These are phyloP conservation scores for Myzus persicae DNA, from an alignment of 1,140 invertebrate species.

Conservation along the genomic window DNA sequence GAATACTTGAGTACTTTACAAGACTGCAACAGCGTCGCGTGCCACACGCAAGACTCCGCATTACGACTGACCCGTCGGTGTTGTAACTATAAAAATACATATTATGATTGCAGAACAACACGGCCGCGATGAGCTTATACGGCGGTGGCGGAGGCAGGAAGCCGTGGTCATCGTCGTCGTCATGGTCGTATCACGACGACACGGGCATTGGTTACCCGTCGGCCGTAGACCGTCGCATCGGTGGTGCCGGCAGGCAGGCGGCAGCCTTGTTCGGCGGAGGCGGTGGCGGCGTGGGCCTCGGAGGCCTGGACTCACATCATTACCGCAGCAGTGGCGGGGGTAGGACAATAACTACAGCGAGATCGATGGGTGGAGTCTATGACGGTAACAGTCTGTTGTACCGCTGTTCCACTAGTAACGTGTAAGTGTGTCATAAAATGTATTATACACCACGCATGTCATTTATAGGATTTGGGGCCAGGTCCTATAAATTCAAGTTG, in stretches of 20 bases:
- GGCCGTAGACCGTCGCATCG: not conserved
- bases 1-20: not conserved
- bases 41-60: too few relatives aligned
- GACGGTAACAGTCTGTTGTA: conserved; percentile 19
- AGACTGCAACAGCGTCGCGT: not conserved
- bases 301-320: not conserved
- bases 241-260: not conserved
- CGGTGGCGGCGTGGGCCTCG: not conserved
- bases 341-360: not conserved
- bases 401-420: conserved; percentile 33
- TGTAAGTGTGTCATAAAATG: conserved; percentile 19
- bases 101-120: not conserved
- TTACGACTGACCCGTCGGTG: not conserved
- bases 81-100: not conserved
- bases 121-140: not conserved
- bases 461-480: not conserved
- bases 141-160: not conserved
- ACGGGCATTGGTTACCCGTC: conserved; percentile 18
- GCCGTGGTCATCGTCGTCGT: not conserved
- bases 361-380: conserved; percentile 21
- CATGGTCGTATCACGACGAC: conserved; percentile 32
- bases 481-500: not conserved
- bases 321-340: not conserved
- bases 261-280: not conserved
- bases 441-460: not conserved